Conservation (phyloP, 2,797 vertebrate species). For the Myotis daubentonii region DNA sequence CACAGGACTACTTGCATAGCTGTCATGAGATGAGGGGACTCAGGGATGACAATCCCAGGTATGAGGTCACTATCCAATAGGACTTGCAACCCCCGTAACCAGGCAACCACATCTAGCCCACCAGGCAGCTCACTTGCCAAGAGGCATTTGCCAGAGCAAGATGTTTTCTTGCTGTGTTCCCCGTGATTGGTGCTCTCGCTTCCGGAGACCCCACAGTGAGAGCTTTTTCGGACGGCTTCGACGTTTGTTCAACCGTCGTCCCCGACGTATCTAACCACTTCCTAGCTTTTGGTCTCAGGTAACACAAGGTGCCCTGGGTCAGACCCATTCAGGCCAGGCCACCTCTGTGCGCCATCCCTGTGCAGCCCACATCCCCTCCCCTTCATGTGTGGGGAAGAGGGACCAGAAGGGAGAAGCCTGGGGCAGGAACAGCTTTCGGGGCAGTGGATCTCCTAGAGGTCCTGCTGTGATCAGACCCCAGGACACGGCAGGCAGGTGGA, state of each 20-base stretch:
- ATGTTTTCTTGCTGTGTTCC: neutral
- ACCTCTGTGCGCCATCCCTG: neutral
- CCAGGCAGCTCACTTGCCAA: neutral
- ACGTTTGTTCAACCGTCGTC: neutral
- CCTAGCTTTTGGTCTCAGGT: neutral
- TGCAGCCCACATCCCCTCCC: neutral
- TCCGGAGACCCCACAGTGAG: neutral
- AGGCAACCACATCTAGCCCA: neutral
- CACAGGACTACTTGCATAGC: too few species aligned
- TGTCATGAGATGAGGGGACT: too few species aligned
- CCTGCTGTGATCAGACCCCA: neutral
- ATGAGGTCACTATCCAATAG: neutral
- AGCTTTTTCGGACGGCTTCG: neutral
- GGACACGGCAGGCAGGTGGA: neutral
- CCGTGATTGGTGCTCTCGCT: neutral
- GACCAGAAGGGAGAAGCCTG: too few species aligned
- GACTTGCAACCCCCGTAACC: neutral
- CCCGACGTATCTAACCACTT: accelerated
- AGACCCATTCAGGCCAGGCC: neutral
- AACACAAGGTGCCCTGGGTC: too few species aligned
- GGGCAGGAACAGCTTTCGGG: neutral
- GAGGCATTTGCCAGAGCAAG: too few species aligned
- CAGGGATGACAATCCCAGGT: too few species aligned
- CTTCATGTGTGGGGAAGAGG: too few species aligned
- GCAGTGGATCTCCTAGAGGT: neutral